Conservation (phyloP, 2,888 invertebrate genomes). For the Chironomus tentans region DNA sequence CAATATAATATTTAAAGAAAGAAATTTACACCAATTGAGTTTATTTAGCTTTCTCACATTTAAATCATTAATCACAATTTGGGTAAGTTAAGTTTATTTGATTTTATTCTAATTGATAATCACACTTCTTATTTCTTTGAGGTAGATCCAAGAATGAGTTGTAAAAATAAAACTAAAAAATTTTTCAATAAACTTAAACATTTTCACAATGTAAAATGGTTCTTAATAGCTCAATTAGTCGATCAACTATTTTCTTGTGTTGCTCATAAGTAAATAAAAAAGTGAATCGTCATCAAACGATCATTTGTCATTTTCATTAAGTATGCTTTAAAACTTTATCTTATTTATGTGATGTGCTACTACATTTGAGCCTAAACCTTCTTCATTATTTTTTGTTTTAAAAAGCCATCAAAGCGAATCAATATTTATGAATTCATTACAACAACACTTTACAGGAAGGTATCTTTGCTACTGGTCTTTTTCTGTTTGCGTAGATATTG, state of each 20-base stretch:
- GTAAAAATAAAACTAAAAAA: too few species aligned
- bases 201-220: not conserved
- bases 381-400: not conserved
- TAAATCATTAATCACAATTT: not conserved
- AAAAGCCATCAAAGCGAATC: not conserved
- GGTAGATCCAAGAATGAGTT: too few species aligned
- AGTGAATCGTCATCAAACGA: constrained; percentile 12
- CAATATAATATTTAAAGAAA: not conserved
- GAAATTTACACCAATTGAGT: not conserved
- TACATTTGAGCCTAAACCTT: not conserved
- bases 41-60: not conserved
- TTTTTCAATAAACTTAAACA: not conserved
- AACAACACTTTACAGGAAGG: not conserved
- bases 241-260: not conserved
- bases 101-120: too few species aligned
- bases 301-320: constrained; percentile 22
- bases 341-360: not conserved
- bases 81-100: too few species aligned
- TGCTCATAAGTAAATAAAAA: not conserved
- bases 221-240: constrained; percentile 22
- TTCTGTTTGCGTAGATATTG: too few species aligned
- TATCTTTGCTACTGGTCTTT: constrained; percentile 20
- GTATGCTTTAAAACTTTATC: not conserved
- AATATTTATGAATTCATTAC: constrained; percentile 16
- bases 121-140: too few species aligned